Evolutionary conservation across 2,888 invertebrate genomes (phyloP).

Genomic region (Caenorhabditis japonica): DNA sequence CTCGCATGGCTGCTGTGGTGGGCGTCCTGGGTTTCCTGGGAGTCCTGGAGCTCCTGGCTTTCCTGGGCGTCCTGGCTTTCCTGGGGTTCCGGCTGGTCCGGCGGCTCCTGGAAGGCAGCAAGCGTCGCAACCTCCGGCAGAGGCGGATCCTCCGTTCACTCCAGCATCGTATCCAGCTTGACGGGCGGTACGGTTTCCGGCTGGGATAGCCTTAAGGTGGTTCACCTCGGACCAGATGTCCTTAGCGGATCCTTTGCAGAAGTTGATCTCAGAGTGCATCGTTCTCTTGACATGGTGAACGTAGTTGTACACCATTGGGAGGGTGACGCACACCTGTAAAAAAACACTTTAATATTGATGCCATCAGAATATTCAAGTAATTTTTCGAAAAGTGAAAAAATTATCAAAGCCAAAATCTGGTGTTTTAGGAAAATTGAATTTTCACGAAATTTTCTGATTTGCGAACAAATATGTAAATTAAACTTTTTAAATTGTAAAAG

Average conservation of each 20-base stretch:
- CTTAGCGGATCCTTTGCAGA: conserved; percentile 65
- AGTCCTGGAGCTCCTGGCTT: conserved; percentile 67
- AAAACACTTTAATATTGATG: too few relatives aligned
- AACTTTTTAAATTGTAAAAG: neutral
- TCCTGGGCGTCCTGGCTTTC: conserved; percentile 63
- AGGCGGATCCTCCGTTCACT: conserved; percentile 52
- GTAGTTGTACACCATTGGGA: conserved; percentile 66
- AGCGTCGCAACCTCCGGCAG: conserved; percentile 64
- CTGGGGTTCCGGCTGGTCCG: conserved; percentile 63
- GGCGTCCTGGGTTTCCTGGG: conserved; percentile 65
- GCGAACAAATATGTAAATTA: too few relatives aligned
- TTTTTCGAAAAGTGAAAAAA: neutral
- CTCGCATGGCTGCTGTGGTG: conserved; percentile 68
- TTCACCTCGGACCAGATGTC: conserved; percentile 65
- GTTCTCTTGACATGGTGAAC: conserved; percentile 57
- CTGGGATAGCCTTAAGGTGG: conserved; percentile 61
- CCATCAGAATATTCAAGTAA: too few relatives aligned
- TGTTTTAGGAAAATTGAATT: too few relatives aligned
- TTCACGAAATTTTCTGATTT: too few relatives aligned
- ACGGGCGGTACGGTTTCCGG: conserved; percentile 68
- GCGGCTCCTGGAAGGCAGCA: conserved; percentile 71
- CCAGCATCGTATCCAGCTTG: conserved; percentile 63
- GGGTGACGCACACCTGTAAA: conserved; percentile 54
- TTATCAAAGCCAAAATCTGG: neutral
- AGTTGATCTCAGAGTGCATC: conserved; percentile 59